phyloP scores from a whole-genome alignment of 2,113 vertebrate species.

The Datnioides undecimradiatus region DNA sequence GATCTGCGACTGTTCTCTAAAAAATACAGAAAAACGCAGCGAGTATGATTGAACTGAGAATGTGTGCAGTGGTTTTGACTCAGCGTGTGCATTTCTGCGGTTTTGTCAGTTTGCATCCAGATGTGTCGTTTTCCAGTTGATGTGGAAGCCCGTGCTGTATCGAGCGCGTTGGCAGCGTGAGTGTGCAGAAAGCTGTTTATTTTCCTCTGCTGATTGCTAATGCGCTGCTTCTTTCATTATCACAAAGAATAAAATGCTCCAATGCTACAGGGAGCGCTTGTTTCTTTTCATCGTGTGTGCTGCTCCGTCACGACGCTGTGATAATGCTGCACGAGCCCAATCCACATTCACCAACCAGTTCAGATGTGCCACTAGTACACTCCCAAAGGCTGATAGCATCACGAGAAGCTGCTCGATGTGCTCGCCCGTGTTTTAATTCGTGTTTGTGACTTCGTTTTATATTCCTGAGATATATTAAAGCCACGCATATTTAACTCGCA shows the following conservation, averaged over 20 bases:
- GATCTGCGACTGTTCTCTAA: too few species aligned
- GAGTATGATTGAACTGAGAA: neutral
- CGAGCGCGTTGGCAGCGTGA: neutral
- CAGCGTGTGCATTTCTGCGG: neutral
- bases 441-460: neutral
- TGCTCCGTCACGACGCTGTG: neutral
- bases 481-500: too few species aligned
- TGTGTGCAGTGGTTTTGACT: neutral
- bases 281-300: neutral
- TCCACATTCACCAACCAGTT: neutral
- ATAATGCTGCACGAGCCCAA: neutral
- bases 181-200: conserved; percentile 6
- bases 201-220: conserved; percentile 28
- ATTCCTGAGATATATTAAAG: neutral
- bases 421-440: neutral
- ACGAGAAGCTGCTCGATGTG: too few species aligned
- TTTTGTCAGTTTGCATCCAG: conserved; percentile 12
- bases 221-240: conserved; percentile 14
- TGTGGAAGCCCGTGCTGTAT: neutral
- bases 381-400: neutral
- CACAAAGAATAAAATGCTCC: neutral
- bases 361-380: neutral
- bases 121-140: conserved; percentile 11
- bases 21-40: too few species aligned
- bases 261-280: neutral